Evolutionary conservation across 2,888 invertebrate genomes (phyloP).

Genomic region (Microctonus aethiopoides): DNA sequence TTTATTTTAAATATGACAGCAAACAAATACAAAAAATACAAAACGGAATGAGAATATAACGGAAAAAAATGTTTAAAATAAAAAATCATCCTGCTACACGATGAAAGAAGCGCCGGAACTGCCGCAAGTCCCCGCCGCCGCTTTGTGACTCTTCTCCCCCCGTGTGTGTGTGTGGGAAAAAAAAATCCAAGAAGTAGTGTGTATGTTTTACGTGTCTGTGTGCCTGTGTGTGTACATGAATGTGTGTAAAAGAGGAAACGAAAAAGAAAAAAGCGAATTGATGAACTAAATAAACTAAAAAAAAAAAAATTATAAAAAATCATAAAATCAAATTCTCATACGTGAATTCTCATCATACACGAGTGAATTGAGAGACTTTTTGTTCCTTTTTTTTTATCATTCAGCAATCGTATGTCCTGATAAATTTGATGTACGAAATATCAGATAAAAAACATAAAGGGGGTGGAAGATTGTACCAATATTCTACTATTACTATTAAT

Average conservation of each 20-base stretch:
- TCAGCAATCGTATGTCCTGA: not conserved
- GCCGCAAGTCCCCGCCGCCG: constrained; percentile 34
- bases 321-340: not conserved
- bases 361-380: not conserved
- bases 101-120: constrained; percentile 37
- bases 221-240: not conserved
- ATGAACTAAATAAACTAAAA: not conserved
- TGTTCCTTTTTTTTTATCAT: not conserved
- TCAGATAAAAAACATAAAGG: not conserved
- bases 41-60: constrained; percentile 28
- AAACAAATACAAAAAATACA: constrained; percentile 24
- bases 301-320: not conserved
- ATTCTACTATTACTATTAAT: not conserved
- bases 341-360: not conserved
- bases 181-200: not conserved
- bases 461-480: not conserved
- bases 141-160: constrained; percentile 25
- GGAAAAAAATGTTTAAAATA: constrained; percentile 29
- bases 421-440: not conserved
- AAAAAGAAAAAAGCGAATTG: not conserved
- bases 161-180: constrained; percentile 18
- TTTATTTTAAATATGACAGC: constrained; percentile 43
- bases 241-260: not conserved
- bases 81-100: constrained; percentile 28
- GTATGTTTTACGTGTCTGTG: not conserved